Evolutionary conservation across 1,140 invertebrate genomes (phyloP).

Genomic region (Helicoverpa zea): DNA sequence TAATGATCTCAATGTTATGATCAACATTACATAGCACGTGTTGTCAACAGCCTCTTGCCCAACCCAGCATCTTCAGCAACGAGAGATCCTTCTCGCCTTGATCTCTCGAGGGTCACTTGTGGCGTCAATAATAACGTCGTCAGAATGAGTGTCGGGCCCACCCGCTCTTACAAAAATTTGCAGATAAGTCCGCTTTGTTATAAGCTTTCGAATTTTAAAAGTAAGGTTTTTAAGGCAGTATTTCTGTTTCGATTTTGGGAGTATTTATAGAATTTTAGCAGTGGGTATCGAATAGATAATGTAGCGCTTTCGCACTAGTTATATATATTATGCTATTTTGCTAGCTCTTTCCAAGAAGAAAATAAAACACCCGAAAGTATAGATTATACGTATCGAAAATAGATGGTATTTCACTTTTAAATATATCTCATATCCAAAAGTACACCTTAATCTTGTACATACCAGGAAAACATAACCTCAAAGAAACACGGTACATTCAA

Average conservation of each 20-base stretch:
- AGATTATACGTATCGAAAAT: too few relatives aligned
- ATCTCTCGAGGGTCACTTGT: slow-evolving; percentile 57
- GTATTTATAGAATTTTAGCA: too few relatives aligned
- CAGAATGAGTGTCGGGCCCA: slow-evolving; percentile 3
- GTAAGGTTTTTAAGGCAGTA: neutral
- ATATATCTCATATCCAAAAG: too few relatives aligned
- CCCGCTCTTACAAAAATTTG: slow-evolving; percentile 25
- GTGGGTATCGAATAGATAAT: too few relatives aligned
- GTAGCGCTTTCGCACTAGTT: too few relatives aligned
- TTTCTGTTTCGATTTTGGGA: neutral
- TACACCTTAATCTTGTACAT: neutral
- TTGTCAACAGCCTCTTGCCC: slow-evolving; percentile 22
- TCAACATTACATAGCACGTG: slow-evolving; percentile 7
- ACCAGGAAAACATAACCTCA: neutral
- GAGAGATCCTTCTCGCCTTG: slow-evolving; percentile 57
- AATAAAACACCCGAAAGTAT: too few relatives aligned
- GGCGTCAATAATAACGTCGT: slow-evolving; percentile 69
- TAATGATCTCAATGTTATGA: slow-evolving; percentile 24
- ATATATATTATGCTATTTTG: too few relatives aligned
- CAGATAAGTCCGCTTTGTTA: slow-evolving; percentile 39
- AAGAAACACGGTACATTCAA: neutral
- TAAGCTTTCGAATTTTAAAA: slow-evolving; percentile 5
- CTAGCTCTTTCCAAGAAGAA: too few relatives aligned
- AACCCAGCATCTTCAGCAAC: slow-evolving; percentile 50
- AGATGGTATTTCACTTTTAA: too few relatives aligned